A percentile compares a stretch with the other conserved stretches of the same genome.
Conservation (phyloP, 2,888 invertebrate genomes). For the Drosophila tanythrix region DNA sequence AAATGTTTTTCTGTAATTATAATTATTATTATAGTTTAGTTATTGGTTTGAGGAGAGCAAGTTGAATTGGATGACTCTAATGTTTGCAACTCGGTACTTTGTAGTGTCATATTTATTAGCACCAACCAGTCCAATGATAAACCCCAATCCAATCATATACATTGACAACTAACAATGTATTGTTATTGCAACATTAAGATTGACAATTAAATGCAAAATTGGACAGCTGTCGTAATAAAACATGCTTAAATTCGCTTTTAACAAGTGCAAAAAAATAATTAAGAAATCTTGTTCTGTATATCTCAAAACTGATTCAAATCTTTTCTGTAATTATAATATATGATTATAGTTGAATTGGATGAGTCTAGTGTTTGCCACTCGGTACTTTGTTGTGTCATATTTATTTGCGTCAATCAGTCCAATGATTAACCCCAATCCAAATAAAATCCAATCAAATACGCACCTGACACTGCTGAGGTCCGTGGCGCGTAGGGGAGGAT, state of each 20-base stretch:
- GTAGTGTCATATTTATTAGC: neutral
- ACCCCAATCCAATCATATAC: too few relatives aligned
- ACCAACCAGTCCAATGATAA: too few relatives aligned
- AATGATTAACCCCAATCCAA: neutral
- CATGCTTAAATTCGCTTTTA: neutral
- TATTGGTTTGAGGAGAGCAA: neutral
- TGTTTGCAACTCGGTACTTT: neutral
- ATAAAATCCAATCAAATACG: constrained; percentile 22
- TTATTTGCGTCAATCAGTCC: neutral
- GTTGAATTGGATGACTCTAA: neutral
- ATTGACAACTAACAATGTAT: neutral
- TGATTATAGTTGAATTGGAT: neutral
- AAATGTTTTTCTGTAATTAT: neutral
- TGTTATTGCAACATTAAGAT: neutral
- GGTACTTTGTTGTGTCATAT: neutral
- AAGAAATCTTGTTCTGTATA: neutral
- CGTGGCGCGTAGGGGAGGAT: constrained; percentile 95
- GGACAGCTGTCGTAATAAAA: neutral
- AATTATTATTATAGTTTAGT: neutral
- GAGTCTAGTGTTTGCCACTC: neutral
- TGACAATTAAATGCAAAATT: neutral
- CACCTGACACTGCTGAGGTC: constrained; percentile 96
- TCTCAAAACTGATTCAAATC: neutral
- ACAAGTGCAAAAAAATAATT: neutral
- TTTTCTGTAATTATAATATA: neutral